Evolutionary conservation across 2,888 invertebrate species (phyloP).

Genomic region (Dryobota labecula): DNA sequence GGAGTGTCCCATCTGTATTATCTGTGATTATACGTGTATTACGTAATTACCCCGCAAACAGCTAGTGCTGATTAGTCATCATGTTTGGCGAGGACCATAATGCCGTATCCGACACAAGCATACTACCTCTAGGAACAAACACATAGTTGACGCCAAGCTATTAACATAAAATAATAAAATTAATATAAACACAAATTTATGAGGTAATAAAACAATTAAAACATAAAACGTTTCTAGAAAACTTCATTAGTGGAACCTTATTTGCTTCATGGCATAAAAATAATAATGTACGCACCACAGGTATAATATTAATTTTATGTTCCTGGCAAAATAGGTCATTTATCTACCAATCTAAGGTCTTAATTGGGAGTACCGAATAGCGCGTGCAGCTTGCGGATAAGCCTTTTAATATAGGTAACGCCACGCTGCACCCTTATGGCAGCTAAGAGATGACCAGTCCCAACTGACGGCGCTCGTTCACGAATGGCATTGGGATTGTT

Average conservation of each 20-base stretch:
- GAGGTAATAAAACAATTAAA: constrained; percentile 17
- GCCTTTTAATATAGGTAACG: too few relatives aligned
- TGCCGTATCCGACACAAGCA: too few relatives aligned
- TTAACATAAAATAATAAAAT: constrained; percentile 25
- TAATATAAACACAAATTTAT: constrained; percentile 16
- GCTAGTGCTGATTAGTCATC: background rate
- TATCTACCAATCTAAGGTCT: too few relatives aligned
- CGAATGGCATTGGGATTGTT: too few relatives aligned
- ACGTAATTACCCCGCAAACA: too few relatives aligned
- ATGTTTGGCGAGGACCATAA: background rate
- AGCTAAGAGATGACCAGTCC: too few relatives aligned
- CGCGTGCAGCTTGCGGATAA: too few relatives aligned
- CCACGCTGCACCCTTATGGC: too few relatives aligned
- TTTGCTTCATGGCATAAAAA: constrained; percentile 9
- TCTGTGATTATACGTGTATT: too few relatives aligned
- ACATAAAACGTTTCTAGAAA: constrained; percentile 20
- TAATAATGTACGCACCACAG: background rate
- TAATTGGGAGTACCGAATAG: too few relatives aligned
- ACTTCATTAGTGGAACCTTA: constrained; percentile 7
- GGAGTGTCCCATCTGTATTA: too few relatives aligned
- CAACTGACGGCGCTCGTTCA: too few relatives aligned
- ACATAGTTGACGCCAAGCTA: constrained; percentile 4
- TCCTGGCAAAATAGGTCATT: background rate
- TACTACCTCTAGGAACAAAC: background rate
- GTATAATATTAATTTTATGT: background rate